phyloP scores from a whole-genome alignment of 2,113 vertebrate genomes.

The Paradisaea rubra region DNA sequence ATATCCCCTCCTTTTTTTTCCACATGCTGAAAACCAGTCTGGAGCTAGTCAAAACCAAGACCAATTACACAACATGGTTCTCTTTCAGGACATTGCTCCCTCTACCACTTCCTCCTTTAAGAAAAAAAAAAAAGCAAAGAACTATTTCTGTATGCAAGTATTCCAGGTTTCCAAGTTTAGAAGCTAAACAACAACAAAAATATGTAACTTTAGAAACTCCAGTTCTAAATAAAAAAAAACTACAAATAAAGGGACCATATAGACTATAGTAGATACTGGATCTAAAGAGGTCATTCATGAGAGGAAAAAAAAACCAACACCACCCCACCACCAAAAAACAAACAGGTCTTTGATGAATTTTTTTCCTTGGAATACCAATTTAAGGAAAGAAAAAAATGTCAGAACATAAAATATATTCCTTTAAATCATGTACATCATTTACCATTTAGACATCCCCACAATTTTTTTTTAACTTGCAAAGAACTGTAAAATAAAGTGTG shows the following conservation, averaged over 20 bases:
- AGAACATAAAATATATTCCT: neutral
- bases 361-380: neutral
- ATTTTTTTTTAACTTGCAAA: neutral
- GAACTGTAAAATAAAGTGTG: neutral
- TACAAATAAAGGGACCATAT: neutral
- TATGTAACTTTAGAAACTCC: neutral
- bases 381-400: neutral
- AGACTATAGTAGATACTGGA: neutral
- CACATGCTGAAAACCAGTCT: neutral
- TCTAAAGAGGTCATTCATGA: neutral
- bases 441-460: neutral
- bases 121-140: neutral
- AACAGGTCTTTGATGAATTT: neutral
- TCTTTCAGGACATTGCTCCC: neutral
- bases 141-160: neutral
- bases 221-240: neutral
- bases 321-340: neutral
- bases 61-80: neutral
- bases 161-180: neutral
- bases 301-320: accelerated
- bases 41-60: neutral
- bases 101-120: neutral
- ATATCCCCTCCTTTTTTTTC: neutral
- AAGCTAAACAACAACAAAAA: neutral
- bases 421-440: neutral